Evolutionary conservation across 2,888 invertebrate genomes (phyloP), one percentile per base, ranked within the genome.

Genomic region (Brenthis hecate): DNA sequence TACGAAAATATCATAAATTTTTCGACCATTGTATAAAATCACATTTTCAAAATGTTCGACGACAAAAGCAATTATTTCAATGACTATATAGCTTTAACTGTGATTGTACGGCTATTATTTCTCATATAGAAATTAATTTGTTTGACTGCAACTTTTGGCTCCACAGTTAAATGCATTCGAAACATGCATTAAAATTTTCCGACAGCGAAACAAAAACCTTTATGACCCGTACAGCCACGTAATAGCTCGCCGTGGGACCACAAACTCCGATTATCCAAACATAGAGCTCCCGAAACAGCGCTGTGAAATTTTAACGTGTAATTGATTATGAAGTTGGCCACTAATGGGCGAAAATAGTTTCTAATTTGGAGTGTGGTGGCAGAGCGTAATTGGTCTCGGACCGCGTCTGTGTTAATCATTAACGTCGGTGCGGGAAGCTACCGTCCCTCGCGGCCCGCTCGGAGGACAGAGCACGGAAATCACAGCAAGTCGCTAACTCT

Each of bases 271-370:
- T 91, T 91, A 91, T 85, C 87, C 89, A 87, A 87, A 88, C 89
- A 87, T 82, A 82, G 84, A 84, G 86, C 87, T 87, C 85, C 88
- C 89, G 82, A 88, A 91, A 89, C 90, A 83, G 87, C 84, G 81
- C 83, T 85, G 87, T 89, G 89, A 89, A 91, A 91, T 86, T 91
- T 89, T 88, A 91, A 87, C 89, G 89, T 88, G 84, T 90, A 92
- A 91, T 92, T 92, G 92, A 92, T 91, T 91, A 92, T 91, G 91
- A 92, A 91, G 91, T 91, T 91, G 89, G 88, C 85, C 85, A 83
- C 87, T 90, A 91, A 91, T 91, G 91, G 91, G 84, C 83, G 89
- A 89, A 90, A 89, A 92, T 92, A 92, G 92, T 91, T 91, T 91
- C 92, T 91, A 92, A 91, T 92, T 91, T 90, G 86, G 88, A 85